These are phyloP conservation scores for Nothobranchius kuhntae DNA, from an alignment of 2,113 vertebrate genomes.

Conservation along the genomic window DNA sequence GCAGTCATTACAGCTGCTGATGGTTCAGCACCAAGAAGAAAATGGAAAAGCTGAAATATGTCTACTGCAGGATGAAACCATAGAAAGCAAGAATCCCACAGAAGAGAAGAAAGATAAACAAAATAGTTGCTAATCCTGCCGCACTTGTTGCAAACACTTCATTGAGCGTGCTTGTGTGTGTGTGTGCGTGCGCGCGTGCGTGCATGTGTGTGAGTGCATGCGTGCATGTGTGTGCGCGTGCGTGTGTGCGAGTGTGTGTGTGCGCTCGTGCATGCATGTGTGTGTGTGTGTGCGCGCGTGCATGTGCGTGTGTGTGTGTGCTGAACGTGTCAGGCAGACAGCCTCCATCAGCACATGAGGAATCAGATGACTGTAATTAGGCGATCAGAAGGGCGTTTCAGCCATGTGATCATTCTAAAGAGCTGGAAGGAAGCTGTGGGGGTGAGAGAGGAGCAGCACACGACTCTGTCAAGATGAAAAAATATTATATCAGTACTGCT, in stretches of 20 bases:
- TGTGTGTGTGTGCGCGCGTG: too few relatives aligned
- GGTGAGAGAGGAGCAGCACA: not conserved
- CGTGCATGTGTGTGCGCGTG: constrained; percentile 1
- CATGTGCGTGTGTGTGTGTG: not conserved
- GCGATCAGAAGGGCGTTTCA: constrained; percentile 21
- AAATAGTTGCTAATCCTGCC: constrained; percentile 21
- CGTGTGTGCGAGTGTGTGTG: not conserved
- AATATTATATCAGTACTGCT: constrained; percentile 8
- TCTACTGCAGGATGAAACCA: constrained; percentile 9
- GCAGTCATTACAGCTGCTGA: constrained; percentile 3
- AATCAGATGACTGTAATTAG: constrained; percentile 51
- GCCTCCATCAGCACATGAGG: constrained; percentile 18
- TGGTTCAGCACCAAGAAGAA: not conserved
- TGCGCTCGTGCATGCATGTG: too few relatives aligned
- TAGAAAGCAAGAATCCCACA: not conserved
- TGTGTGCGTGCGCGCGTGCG: not conserved
- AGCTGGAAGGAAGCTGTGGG: constrained; percentile 21
- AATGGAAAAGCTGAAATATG: constrained; percentile 7
- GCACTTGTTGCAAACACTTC: constrained; percentile 28
- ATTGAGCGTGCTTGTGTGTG: constrained; percentile 37
- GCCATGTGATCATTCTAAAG: constrained; percentile 17
- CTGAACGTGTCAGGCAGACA: constrained; percentile 26
- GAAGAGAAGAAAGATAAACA: constrained; percentile 1
- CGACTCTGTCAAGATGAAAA: constrained; percentile 19
- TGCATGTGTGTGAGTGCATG: not conserved